Conservation (phyloP, 2,113 vertebrate genomes). For the Lepus timidus region DNA sequence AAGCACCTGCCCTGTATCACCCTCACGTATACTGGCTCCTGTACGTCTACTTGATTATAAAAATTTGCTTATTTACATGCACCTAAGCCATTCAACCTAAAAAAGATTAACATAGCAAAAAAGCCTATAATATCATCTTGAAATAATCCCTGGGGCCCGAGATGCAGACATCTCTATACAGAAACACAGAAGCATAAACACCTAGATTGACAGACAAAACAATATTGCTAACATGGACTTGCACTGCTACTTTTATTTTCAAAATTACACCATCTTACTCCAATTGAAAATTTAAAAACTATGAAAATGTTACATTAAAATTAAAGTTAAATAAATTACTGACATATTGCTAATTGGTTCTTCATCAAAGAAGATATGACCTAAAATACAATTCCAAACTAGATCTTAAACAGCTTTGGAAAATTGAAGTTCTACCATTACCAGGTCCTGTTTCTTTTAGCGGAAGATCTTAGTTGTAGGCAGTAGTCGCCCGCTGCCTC, state of each 20-base stretch:
- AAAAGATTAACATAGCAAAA: background rate
- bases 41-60: slow-evolving; percentile 1
- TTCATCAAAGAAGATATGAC: background rate
- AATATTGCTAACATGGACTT: background rate
- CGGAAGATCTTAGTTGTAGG: background rate
- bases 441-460: background rate
- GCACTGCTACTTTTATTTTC: background rate
- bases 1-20: background rate
- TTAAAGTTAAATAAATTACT: background rate
- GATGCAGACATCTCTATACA: background rate
- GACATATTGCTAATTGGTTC: background rate
- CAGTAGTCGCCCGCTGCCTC: background rate
- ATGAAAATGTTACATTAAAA: background rate
- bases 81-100: background rate
- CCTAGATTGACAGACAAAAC: background rate
- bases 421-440: background rate
- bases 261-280: background rate
- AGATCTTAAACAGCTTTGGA: background rate
- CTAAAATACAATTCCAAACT: background rate
- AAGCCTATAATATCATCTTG: background rate
- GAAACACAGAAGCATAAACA: background rate
- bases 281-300: background rate
- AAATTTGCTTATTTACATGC: slow-evolving; percentile 14
- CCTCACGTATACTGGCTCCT: background rate
- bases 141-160: slow-evolving; percentile 60